Percentiles rank a stretch among this genome's conserved stretches.
These are phyloP conservation scores for Melipona quadrifasciata DNA, from an alignment of 1,140 invertebrate species.

Conservation along the genomic window DNA sequence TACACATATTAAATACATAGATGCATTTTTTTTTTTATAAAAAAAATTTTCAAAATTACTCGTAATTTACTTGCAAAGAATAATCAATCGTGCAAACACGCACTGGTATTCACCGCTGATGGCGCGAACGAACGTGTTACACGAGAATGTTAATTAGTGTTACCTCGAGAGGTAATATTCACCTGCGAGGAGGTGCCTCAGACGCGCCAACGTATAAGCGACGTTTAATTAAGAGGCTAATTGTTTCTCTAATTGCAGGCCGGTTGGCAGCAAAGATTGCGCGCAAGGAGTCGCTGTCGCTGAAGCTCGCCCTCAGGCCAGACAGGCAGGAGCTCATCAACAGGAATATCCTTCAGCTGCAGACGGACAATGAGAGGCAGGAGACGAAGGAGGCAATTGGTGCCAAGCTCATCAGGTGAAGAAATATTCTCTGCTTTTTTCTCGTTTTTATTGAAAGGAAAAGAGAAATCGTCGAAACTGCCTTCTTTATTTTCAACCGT, in stretches of 20 bases:
- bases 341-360: constrained; percentile 96
- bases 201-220: background rate
- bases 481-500: background rate
- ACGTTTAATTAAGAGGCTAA: constrained; percentile 33
- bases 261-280: constrained; percentile 94
- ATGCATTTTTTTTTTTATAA: too few species aligned
- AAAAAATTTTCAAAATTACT: too few species aligned
- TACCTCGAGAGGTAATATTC: background rate
- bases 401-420: constrained; percentile 93
- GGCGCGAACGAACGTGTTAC: too few species aligned
- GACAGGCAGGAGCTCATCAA: constrained; percentile 97
- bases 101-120: too few species aligned
- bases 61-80: too few species aligned
- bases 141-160: background rate
- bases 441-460: background rate
- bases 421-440: background rate
- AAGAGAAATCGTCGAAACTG: too few species aligned
- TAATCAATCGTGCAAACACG: too few species aligned
- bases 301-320: constrained; percentile 95
- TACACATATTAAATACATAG: too few species aligned
- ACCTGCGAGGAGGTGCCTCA: background rate
- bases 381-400: constrained; percentile 97
- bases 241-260: constrained; percentile 73
- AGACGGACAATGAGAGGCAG: constrained; percentile 95
- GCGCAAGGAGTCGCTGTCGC: constrained; percentile 96